Percentiles rank a stretch among this genome's conserved stretches.
These are phyloP conservation scores for Hemibagrus wyckioides DNA, from an alignment of 2,113 vertebrate species.

Conservation along the genomic window DNA sequence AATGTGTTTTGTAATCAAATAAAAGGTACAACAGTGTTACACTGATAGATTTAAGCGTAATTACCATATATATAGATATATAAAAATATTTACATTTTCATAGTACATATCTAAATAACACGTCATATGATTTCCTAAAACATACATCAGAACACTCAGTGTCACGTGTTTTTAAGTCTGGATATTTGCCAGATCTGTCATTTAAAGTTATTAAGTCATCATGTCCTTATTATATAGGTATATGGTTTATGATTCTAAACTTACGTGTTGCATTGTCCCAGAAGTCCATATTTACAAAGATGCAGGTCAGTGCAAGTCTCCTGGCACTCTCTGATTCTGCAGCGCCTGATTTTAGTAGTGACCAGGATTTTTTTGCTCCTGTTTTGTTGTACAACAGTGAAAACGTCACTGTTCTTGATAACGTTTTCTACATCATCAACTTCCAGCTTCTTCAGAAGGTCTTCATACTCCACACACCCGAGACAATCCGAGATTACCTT, in stretches of 20 bases:
- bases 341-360: constrained; percentile 15
- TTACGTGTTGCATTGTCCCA: constrained; percentile 32
- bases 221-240: neutral
- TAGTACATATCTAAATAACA: no score
- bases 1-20: neutral
- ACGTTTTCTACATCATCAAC: neutral
- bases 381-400: neutral
- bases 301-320: constrained; percentile 34
- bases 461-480: constrained; percentile 37
- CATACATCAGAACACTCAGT: no score
- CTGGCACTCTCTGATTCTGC: neutral
- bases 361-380: constrained; percentile 11
- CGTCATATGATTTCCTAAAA: neutral
- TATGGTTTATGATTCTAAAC: neutral
- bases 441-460: neutral
- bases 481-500: constrained; percentile 25
- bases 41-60: neutral
- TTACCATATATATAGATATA: neutral
- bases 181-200: neutral
- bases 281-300: constrained; percentile 41
- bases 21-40: neutral
- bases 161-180: neutral
- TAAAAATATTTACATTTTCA: neutral
- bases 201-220: neutral
- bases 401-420: neutral